phyloP scores from a whole-genome alignment of 1,140 invertebrate species.

The Parapsyche elsis region DNA sequence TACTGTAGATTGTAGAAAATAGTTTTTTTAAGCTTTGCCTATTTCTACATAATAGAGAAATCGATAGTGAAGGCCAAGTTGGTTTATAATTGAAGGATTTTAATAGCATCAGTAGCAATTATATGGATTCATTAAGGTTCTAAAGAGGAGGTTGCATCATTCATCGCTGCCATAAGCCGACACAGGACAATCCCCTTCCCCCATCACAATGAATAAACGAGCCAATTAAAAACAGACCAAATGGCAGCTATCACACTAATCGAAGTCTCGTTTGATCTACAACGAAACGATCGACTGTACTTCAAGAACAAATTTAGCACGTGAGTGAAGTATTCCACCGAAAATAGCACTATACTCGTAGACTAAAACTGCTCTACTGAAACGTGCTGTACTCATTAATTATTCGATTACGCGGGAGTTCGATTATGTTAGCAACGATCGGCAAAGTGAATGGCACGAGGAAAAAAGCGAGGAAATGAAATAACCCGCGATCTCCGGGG shows the following conservation, averaged over 20 bases:
- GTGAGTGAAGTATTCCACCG: too few relatives aligned
- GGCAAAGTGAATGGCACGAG: constrained; percentile 28
- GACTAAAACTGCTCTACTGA: too few relatives aligned
- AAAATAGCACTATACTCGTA: too few relatives aligned
- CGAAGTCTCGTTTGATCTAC: background rate
- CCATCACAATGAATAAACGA: constrained; percentile 16
- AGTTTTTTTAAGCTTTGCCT: background rate
- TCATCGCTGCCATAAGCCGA: constrained; percentile 1
- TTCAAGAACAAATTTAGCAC: background rate
- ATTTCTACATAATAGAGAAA: background rate
- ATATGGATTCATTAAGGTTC: constrained; percentile 43
- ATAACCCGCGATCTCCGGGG: constrained; percentile 46
- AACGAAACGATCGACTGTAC: background rate
- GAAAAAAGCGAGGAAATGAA: constrained; percentile 47
- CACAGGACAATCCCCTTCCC: constrained; percentile 10
- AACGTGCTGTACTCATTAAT: background rate
- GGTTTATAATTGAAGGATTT: constrained; percentile 48
- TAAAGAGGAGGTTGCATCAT: background rate
- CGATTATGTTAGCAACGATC: background rate
- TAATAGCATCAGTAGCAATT: constrained; percentile 47
- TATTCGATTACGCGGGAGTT: background rate
- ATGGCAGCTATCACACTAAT: background rate
- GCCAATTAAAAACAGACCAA: constrained; percentile 37
- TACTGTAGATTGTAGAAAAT: background rate
- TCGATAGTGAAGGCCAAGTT: background rate